These are phyloP conservation scores for Philereme transversata DNA, from an alignment of 2,888 invertebrate genomes.

Conservation along the genomic window DNA sequence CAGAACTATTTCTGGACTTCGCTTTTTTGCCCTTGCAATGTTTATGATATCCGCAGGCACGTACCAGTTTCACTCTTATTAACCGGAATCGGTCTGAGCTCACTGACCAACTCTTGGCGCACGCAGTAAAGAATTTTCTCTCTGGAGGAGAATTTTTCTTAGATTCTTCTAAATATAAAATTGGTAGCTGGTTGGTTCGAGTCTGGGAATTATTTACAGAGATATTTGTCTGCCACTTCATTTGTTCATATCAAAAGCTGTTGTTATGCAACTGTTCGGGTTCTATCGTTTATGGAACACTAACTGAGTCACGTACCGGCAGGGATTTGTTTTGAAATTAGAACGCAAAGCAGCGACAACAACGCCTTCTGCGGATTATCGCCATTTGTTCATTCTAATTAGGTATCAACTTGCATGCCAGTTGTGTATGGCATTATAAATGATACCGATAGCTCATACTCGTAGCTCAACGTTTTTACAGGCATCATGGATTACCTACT, in stretches of 20 bases:
- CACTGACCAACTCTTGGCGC: slow-evolving; percentile 42
- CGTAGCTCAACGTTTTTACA: background rate
- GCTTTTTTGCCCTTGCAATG: slow-evolving; percentile 35
- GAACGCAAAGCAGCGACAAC: slow-evolving; percentile 72
- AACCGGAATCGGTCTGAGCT: slow-evolving; percentile 55
- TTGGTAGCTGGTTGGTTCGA: background rate
- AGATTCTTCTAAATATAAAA: background rate
- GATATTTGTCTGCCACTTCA: slow-evolving; percentile 3
- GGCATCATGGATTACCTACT: background rate
- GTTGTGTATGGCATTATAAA: slow-evolving; percentile 24
- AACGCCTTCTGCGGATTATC: slow-evolving; percentile 76
- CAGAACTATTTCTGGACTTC: slow-evolving; percentile 42
- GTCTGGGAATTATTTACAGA: slow-evolving; percentile 1
- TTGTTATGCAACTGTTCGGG: slow-evolving; percentile 63
- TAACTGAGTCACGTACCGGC: slow-evolving; percentile 80
- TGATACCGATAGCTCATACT: slow-evolving; percentile 4
- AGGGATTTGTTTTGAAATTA: slow-evolving; percentile 83
- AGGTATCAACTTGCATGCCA: slow-evolving; percentile 42
- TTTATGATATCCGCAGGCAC: slow-evolving; percentile 47
- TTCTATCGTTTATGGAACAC: slow-evolving; percentile 71
- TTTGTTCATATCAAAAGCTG: slow-evolving; percentile 30
- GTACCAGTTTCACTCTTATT: slow-evolving; percentile 72
- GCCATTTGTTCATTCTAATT: slow-evolving; percentile 72
- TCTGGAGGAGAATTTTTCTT: background rate
- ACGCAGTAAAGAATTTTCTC: slow-evolving; percentile 2